These are phyloP conservation scores for Etheostoma cragini DNA, from an alignment of 2,113 vertebrate species.

Conservation along the genomic window DNA sequence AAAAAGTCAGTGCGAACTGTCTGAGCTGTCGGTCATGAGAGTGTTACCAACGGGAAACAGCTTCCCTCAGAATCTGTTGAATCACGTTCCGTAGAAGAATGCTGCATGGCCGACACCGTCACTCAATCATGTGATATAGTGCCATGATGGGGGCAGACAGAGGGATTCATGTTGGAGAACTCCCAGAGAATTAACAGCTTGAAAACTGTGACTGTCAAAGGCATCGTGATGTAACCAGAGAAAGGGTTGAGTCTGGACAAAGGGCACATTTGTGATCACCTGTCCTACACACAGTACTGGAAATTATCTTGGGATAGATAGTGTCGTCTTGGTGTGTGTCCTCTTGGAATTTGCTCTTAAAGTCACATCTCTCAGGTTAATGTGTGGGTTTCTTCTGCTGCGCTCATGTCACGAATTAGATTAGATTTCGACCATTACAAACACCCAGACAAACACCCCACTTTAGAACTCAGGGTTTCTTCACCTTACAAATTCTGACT, in stretches of 20 bases:
- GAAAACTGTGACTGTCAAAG: neutral
- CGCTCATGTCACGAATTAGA: neutral
- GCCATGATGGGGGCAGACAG: neutral
- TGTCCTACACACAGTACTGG: neutral
- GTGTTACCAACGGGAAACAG: slow-evolving; percentile 31
- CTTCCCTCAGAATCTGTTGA: slow-evolving; percentile 43
- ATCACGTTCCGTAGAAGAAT: neutral
- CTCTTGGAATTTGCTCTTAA: slow-evolving; percentile 1
- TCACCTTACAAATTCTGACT: no score
- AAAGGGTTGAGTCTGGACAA: neutral
- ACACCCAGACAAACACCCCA: no score
- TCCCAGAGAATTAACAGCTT: neutral
- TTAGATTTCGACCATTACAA: neutral
- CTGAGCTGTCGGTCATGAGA: slow-evolving; percentile 30
- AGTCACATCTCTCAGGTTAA: neutral
- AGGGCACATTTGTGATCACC: neutral
- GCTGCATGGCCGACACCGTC: slow-evolving; percentile 10
- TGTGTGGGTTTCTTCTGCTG: neutral
- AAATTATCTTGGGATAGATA: neutral
- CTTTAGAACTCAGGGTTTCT: neutral
- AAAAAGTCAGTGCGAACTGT: neutral
- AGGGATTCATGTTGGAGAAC: slow-evolving; percentile 15
- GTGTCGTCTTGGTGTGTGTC: neutral
- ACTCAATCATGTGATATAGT: slow-evolving; percentile 15
- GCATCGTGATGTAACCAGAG: neutral